A percentile compares a stretch with the other conserved stretches of the same genome.
phyloP scores from a whole-genome alignment of 2,113 vertebrate species.

The Mustelus asterias region DNA sequence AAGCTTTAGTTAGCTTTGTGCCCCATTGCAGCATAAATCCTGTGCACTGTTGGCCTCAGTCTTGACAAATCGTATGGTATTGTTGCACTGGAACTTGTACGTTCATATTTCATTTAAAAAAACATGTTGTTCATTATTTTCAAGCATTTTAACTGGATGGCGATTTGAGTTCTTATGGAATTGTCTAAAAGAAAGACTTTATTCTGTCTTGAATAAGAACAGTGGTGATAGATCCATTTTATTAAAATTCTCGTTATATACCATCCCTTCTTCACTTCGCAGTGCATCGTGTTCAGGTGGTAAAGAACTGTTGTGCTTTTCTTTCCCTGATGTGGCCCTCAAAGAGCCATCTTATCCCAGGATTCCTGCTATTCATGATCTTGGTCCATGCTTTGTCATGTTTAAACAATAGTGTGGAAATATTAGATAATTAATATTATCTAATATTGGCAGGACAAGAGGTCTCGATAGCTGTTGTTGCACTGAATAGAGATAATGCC shows the following conservation, averaged over 20 bases:
- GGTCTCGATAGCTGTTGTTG: constrained; percentile 46
- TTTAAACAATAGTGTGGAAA: constrained; percentile 47
- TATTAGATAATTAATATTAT: constrained; percentile 45
- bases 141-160: neutral
- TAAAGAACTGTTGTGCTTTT: constrained; percentile 38
- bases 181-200: neutral
- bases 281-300: constrained; percentile 38
- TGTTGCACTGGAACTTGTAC: too few species aligned
- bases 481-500: constrained; percentile 42
- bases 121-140: neutral
- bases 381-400: constrained; percentile 41
- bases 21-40: neutral
- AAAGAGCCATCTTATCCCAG: constrained; percentile 42
- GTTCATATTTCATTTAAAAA: neutral
- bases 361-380: constrained; percentile 41
- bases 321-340: constrained; percentile 41
- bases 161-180: neutral
- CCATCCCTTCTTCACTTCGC: constrained; percentile 39
- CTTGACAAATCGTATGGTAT: neutral
- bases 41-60: neutral
- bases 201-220: neutral
- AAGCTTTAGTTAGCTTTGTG: constrained; percentile 11
- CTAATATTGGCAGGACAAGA: constrained; percentile 43
- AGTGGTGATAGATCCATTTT: constrained; percentile 39
- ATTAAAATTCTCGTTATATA: neutral